Percentiles rank a stretch among this genome's conserved stretches.
These are phyloP conservation scores for Synodontis membranacea DNA, from an alignment of 2,113 vertebrate genomes.

Conservation along the genomic window DNA sequence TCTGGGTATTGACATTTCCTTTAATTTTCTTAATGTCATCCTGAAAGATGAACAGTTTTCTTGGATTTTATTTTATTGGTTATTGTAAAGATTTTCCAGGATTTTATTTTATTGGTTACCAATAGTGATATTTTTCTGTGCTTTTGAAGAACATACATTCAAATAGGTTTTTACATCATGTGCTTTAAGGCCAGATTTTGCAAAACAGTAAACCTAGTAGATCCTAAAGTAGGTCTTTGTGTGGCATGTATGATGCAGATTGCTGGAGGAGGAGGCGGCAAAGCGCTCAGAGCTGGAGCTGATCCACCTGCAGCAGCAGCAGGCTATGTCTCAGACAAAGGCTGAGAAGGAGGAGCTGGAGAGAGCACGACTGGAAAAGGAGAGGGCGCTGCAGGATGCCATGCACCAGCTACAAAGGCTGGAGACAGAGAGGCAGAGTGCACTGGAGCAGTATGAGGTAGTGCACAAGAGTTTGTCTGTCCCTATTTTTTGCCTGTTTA, in stretches of 20 bases:
- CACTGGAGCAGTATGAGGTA: conserved; percentile 91
- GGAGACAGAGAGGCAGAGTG: conserved; percentile 83
- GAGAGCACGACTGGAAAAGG: conserved; percentile 81
- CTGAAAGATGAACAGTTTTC: neutral
- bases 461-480: neutral
- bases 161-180: neutral
- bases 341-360: conserved; percentile 93
- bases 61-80: neutral
- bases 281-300: conserved; percentile 89
- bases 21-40: neutral
- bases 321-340: conserved; percentile 84
- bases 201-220: neutral
- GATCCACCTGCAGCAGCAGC: conserved; percentile 88
- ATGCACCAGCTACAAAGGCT: conserved; percentile 87
- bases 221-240: neutral
- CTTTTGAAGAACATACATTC: neutral
- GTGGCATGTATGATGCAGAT: conserved; percentile 65
- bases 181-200: neutral
- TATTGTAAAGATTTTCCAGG: too few relatives aligned
- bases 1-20: neutral
- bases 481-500: neutral
- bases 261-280: conserved; percentile 88
- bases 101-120: too few relatives aligned
- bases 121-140: neutral
- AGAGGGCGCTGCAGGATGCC: conserved; percentile 84